Base-by-base conservation (phyloP, 2,888 invertebrate genomes). In the Malachius bipustulatus region DNA sequence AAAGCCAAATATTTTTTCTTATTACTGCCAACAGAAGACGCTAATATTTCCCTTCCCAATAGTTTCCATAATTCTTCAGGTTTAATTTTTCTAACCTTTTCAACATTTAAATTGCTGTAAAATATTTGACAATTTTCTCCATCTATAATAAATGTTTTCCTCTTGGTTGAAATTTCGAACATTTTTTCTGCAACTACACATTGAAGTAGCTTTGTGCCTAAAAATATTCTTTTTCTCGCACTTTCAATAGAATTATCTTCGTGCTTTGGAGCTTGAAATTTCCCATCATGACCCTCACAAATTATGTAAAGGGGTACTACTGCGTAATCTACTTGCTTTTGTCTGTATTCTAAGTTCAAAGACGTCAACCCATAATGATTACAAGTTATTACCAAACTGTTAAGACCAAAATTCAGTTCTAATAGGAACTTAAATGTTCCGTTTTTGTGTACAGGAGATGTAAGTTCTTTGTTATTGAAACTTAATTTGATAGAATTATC, bases 1-100 rank as follows among this genome's bases (percentile, higher is more conserved):
- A 94, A 91, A 1, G 82, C 90, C 37, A 93, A 68, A 66, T 84
- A 93, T 60, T 94, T 96, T 45, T 80, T 71, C 46, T 77, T 71
- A 43, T 73, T 69, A 47, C 67, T 70, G 32, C 74, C 75, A 33
- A 76, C 54, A 26, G 67, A 62, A 0, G 78, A 79, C 36, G 75
- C 70, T 72, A 89, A 79, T 29, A 94, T 65, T 63, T 93, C 91
- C 44, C 82, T 71, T 2, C 84, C 93, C 57, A 90, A 75, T 55
- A 77, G 65, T 47, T 77, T 72, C 93, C 93, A 96, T 32, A 94
- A 61, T 45, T 84, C 79, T 31, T 79, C 71, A 53, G 85, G 82
- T 46, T 71, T 72, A 73, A 84, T 75, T 46, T 71, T 67, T 44
- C 77, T 70, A 1, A 83, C 85, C 51, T 77, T 70, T 35, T 75